Conservation (phyloP, 1,140 invertebrate genomes). For the Papilio glaucus region DNA sequence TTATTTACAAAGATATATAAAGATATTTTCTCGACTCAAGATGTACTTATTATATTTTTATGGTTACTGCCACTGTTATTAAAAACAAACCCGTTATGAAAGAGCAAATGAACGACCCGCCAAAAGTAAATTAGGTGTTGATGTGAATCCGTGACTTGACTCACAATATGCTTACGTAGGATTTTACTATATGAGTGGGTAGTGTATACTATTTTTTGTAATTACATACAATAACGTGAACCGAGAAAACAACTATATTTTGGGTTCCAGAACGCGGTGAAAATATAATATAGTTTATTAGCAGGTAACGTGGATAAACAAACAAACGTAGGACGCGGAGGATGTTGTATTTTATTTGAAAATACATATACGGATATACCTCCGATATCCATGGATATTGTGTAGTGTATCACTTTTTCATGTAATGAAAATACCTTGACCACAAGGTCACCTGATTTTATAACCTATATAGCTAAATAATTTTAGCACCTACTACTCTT, state of each 20-base stretch:
- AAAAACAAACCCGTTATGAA: conserved; percentile 26
- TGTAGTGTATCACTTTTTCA: too few species aligned
- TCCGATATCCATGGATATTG: too few species aligned
- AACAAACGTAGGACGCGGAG: neutral
- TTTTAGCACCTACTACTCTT: too few species aligned
- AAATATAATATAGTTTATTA: too few species aligned
- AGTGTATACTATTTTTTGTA: neutral
- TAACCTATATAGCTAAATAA: too few species aligned
- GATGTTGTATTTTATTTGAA: neutral
- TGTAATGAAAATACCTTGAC: too few species aligned
- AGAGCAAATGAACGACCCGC: conserved; percentile 19
- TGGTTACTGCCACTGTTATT: conserved; percentile 3
- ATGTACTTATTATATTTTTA: conserved; percentile 16
- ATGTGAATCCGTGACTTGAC: conserved; percentile 54
- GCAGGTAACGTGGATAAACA: too few species aligned
- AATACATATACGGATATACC: neutral
- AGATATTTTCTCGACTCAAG: conserved; percentile 5
- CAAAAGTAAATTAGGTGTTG: conserved; percentile 60
- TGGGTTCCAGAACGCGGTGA: too few species aligned
- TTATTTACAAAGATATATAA: conserved; percentile 3
- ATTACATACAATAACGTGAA: neutral
- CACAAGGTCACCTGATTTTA: too few species aligned
- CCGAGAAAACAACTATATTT: neutral
- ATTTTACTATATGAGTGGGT: neutral
- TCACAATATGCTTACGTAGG: conserved; percentile 30